Evolutionary conservation across 2,113 vertebrate genomes (phyloP), one percentile per base, ranked within the genome.

Genomic region (Brienomyrus brachyistius): DNA sequence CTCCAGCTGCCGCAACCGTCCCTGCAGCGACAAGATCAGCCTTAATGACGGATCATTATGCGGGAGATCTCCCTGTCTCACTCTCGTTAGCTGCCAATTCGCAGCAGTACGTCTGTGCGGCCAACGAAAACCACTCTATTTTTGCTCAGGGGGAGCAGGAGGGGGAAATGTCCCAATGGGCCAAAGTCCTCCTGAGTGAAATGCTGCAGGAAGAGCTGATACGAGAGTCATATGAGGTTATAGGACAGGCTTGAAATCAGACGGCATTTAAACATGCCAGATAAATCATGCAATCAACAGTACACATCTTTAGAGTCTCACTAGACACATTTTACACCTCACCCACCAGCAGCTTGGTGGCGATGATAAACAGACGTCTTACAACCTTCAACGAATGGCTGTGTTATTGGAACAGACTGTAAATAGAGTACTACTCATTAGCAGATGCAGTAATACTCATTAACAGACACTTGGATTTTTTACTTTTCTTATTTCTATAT

Each of bases 21-120:
- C 83, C 82, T 27, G 87, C 90, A 59, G 85, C 43, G 91, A 88
- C 87, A 91, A 89, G 91, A 92, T 92, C 89, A 77, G 92, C 92
- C 91, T 92, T 93, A 92, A 91, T 92, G 91, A 91, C 90, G 90
- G 92, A 91, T 94, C 91, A 93, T 95, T 92, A 94, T 93, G 92
- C 92, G 91, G 90, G 50, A 89, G 88, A 92, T 91, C 92, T 90
- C 89, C 88, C 90, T 85, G 89, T 93, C 93, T 93, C 93, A 9
- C 66, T 91, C 91, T 93, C 92, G 92, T 93, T 91, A 90, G 85
- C 91, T 91, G 92, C 93, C 87, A 89, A 87, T 56, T 91, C 51
- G 91, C 86, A 89, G 89, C 66, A 52, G 86, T 59, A 40, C 85
- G 35, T 83, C 62, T 70, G 62, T 4, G n/a, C 27, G 82, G 27